These are phyloP conservation scores for Macquaria australasica DNA, from an alignment of 2,113 vertebrate species.

Conservation along the genomic window DNA sequence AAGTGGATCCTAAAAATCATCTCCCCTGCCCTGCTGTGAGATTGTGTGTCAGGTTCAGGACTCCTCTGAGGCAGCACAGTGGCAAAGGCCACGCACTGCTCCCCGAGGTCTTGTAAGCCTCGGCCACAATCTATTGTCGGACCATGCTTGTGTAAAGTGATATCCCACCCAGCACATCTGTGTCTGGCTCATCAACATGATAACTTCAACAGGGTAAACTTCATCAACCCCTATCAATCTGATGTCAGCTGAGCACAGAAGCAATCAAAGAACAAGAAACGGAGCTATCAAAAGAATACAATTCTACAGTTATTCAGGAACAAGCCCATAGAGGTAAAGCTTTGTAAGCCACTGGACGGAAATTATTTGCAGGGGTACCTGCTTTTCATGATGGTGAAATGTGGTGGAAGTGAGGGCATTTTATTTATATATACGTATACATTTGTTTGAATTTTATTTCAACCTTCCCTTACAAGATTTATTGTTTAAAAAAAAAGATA, in stretches of 20 bases:
- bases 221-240: slow-evolving; percentile 38
- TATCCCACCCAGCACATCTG: slow-evolving; percentile 75
- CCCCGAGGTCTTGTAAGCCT: slow-evolving; percentile 82
- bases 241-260: neutral
- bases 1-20: neutral
- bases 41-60: neutral
- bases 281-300: neutral
- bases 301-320: too few species aligned
- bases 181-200: slow-evolving; percentile 74
- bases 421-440: too few species aligned
- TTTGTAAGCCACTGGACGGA: too few species aligned
- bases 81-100: slow-evolving; percentile 34
- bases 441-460: too few species aligned
- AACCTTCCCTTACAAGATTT: too few species aligned
- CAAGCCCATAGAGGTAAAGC: too few species aligned
- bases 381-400: too few species aligned
- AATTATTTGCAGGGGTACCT: too few species aligned
- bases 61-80: neutral
- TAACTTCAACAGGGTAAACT: slow-evolving; percentile 50
- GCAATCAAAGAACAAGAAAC: neutral
- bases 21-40: neutral
- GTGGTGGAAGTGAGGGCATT: too few species aligned
- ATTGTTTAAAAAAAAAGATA: too few species aligned
- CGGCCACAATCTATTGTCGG: slow-evolving; percentile 85
- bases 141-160: slow-evolving; percentile 83